Evolutionary conservation across 2,888 invertebrate genomes (phyloP), one percentile per base, ranked within the genome.

Genomic region (Stenchaetothrips biformis): DNA sequence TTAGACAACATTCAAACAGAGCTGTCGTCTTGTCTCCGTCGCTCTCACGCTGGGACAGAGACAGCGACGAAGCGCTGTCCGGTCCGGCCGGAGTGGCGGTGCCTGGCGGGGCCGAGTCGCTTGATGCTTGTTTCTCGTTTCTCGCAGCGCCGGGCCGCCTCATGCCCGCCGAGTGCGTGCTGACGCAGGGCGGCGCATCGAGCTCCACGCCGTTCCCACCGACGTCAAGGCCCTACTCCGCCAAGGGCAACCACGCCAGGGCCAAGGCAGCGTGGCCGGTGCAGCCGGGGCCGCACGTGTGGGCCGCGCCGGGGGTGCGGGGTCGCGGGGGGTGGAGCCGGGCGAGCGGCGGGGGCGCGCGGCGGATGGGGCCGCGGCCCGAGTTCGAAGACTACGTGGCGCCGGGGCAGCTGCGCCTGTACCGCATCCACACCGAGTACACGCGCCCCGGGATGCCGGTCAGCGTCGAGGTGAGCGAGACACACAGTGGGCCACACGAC

Each of bases 361-460:
- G n/a, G n/a, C n/a, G 67, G 25, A 21, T 18, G 18, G 59, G 37
- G 37, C 4, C 37, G 1, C 37, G 37, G 37, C 2, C 37, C 25
- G 21, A 79, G 62, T 48, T 79, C 47, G 79, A 80, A 13, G 77
- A 53, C 49, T 80, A 77, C 37, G 77, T 80, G 16, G 25, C 77
- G 37, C 77, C 77, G 16, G 49, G 53, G 11, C 48, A 80, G 59
- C 48, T 27, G 27, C 77, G 47, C 3, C 25, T 25, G 11, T 80
- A 77, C 77, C 48, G 78, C 9, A 80, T 80, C 21, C 49, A 80
- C 59, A 77, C 80, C 27, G 27, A 13, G 3, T 80, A 80, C 48
- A 16, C 78, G 6, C 8, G 48, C 7, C 13, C 48, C 1, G 78
- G 78, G 7, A 25, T 18, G 27, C 59, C 77, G 18, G 77, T 78